Percentiles rank a stretch among this genome's conserved stretches.
Evolutionary conservation across 2,113 vertebrate species (phyloP).

Genomic region (Xerus inauris): DNA sequence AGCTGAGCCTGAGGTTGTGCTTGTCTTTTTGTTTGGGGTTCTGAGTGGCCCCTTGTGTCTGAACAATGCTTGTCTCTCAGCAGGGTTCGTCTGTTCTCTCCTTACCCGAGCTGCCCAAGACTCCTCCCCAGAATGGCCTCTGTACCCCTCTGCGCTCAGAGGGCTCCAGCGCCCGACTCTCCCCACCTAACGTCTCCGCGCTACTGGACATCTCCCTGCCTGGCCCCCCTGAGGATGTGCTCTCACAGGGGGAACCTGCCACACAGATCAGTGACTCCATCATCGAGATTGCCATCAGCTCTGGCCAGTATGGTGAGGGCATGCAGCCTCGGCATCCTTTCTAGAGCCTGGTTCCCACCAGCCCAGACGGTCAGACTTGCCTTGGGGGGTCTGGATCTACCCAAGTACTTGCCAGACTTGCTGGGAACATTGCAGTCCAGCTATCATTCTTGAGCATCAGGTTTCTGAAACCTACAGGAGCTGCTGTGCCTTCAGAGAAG

Average conservation of each 20-base stretch:
- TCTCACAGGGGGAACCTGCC: slow-evolving; percentile 93
- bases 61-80: slow-evolving; percentile 14
- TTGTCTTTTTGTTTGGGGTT: not conserved
- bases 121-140: slow-evolving; percentile 89
- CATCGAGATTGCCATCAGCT: slow-evolving; percentile 99
- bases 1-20: not conserved
- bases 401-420: not conserved
- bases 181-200: slow-evolving; percentile 96
- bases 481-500: not conserved
- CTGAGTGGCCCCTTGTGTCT: not conserved
- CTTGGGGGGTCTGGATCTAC: too few species aligned
- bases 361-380: not conserved
- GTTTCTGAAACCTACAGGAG: not conserved
- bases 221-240: slow-evolving; percentile 96
- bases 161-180: slow-evolving; percentile 90
- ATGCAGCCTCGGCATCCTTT: not conserved
- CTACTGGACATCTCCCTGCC: slow-evolving; percentile 98
- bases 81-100: slow-evolving; percentile 86
- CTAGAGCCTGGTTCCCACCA: not conserved
- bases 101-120: slow-evolving; percentile 85
- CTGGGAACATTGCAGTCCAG: not conserved
- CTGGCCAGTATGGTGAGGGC: slow-evolving; percentile 93
- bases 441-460: not conserved
- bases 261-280: slow-evolving; percentile 99
- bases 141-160: slow-evolving; percentile 83